phyloP scores from a whole-genome alignment of 2,113 vertebrate genomes.

The Daubentonia madagascariensis region DNA sequence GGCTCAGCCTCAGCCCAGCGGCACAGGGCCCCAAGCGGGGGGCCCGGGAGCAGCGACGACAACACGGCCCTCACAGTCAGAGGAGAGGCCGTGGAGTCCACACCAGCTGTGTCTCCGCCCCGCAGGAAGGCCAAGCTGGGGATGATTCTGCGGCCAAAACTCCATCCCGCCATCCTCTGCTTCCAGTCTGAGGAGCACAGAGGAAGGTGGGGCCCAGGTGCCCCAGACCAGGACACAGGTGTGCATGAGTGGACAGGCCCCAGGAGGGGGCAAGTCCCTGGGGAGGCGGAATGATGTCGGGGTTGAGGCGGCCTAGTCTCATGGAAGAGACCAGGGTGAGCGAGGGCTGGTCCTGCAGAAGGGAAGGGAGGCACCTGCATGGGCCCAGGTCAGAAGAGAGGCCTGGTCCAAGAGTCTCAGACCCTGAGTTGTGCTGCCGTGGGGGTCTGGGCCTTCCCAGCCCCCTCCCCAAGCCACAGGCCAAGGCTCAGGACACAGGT shows the following conservation, averaged over 20 bases:
- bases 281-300: background rate
- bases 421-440: background rate
- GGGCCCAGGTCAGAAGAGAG: background rate
- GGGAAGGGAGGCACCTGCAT: background rate
- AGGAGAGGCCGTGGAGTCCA: background rate
- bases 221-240: background rate
- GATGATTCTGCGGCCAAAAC: background rate
- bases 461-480: background rate
- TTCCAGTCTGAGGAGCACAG: background rate
- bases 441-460: background rate
- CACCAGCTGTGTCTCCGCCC: background rate
- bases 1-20: slow-evolving; percentile 42
- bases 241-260: background rate
- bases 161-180: background rate
- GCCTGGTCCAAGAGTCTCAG: background rate
- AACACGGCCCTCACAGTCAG: background rate
- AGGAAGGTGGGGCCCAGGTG: background rate
- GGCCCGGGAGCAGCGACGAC: slow-evolving; percentile 54
- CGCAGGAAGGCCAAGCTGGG: too few relatives aligned
- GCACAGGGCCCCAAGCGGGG: slow-evolving; percentile 62
- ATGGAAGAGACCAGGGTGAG: background rate
- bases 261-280: background rate
- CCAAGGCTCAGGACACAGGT: background rate
- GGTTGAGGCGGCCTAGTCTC: background rate
- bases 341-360: too few relatives aligned